These are phyloP conservation scores for Morbakka virulenta DNA, from an alignment of 30 jellyfish, hydroid and myxozoan genomes.

Conservation along the genomic window DNA sequence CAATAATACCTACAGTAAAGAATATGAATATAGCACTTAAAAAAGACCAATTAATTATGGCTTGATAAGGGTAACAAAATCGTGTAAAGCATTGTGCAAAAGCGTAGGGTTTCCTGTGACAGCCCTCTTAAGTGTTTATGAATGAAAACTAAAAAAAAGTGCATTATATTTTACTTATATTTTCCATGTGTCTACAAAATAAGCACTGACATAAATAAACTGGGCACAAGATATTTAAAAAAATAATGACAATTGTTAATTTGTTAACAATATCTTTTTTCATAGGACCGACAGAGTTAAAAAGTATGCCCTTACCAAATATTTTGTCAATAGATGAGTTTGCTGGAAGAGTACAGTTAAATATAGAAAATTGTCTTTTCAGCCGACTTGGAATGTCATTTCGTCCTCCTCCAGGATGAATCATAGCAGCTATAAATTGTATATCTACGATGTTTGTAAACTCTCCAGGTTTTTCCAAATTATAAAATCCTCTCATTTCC, in stretches of 20 bases:
- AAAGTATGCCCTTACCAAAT: constrained; percentile 65
- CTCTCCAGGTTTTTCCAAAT: constrained; percentile 94
- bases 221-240: no score
- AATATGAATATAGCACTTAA: no score
- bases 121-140: no score
- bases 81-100: no score
- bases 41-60: no score
- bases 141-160: no score
- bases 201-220: no score
- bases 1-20: constrained; percentile 76
- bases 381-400: constrained; percentile 91
- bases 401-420: constrained; percentile 98
- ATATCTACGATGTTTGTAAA: constrained; percentile 86
- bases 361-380: constrained; percentile 79
- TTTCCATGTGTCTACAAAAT: no score
- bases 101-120: no score
- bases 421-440: constrained; percentile 94
- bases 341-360: constrained; percentile 93
- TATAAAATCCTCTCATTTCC: constrained; percentile 90
- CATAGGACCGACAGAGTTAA: background rate
- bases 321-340: constrained; percentile 86
- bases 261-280: no score
- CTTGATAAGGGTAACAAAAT: no score
- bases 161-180: background rate
- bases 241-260: no score